Conservation (phyloP, 2,888 invertebrate species). For the Amphimallon solstitiale region DNA sequence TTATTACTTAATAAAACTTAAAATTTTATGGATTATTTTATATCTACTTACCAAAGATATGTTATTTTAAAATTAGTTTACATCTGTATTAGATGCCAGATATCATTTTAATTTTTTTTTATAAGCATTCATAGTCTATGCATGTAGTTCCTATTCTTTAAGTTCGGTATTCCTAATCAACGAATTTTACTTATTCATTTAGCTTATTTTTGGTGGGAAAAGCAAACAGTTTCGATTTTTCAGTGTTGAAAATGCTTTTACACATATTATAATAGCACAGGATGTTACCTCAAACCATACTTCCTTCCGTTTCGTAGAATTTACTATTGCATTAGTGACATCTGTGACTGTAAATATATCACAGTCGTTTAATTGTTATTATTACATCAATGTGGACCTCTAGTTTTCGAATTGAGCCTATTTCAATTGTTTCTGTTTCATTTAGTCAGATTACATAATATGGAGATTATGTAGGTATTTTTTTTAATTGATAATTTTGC, state of each 20-base stretch:
- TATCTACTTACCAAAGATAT: too few species aligned
- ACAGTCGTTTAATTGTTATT: neutral
- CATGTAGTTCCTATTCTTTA: too few species aligned
- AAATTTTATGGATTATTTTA: too few species aligned
- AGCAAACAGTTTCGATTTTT: neutral
- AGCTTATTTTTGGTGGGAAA: conserved; percentile 25
- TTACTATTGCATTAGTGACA: neutral
- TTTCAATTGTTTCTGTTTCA: neutral
- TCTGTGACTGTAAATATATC: neutral
- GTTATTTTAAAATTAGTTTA: too few species aligned
- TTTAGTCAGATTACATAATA: neutral
- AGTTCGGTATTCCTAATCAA: too few species aligned
- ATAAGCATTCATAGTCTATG: too few species aligned
- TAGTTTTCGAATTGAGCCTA: neutral
- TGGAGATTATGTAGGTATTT: neutral
- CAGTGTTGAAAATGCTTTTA: conserved; percentile 6
- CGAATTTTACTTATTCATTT: too few species aligned
- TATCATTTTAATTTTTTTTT: too few species aligned
- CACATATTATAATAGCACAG: conserved; percentile 25
- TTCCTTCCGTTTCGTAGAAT: conserved; percentile 43
- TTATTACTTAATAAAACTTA: too few species aligned
- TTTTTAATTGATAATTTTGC: too few species aligned
- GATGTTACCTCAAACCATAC: conserved; percentile 42
- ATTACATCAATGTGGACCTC: neutral
- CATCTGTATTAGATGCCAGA: too few species aligned